These are phyloP conservation scores for Entomyzon cyanotis DNA, from an alignment of 2,113 vertebrate genomes.

Conservation along the genomic window DNA sequence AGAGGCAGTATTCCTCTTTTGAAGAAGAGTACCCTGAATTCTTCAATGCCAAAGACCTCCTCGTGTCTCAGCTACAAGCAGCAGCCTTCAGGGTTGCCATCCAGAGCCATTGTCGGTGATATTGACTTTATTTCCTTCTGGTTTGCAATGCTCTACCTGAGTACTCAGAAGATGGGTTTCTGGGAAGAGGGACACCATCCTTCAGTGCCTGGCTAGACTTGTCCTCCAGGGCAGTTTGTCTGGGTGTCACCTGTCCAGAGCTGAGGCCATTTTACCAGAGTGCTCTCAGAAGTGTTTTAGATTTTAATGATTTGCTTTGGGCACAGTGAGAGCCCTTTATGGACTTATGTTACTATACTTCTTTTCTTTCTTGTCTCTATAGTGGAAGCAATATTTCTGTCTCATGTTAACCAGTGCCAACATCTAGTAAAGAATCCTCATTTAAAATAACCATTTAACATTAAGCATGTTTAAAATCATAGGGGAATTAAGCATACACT, in stretches of 20 bases:
- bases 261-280: background rate
- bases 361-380: background rate
- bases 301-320: background rate
- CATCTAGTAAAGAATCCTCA: background rate
- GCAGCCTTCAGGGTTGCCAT: background rate
- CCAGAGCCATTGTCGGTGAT: background rate
- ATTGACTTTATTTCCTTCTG: background rate
- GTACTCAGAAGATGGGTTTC: background rate
- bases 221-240: background rate
- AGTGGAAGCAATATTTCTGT: background rate
- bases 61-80: background rate
- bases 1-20: background rate
- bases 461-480: background rate
- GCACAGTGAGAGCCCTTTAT: background rate
- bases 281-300: background rate
- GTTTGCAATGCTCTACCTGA: background rate
- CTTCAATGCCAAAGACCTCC: background rate
- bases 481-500: background rate
- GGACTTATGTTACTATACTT: background rate
- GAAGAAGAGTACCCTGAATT: background rate
- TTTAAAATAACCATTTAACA: background rate
- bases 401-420: background rate
- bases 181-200: background rate
- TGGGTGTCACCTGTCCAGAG: background rate
- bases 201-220: background rate